Base-by-base conservation (phyloP, 2,797 vertebrate species). In the Sebastes paucispinis region DNA sequence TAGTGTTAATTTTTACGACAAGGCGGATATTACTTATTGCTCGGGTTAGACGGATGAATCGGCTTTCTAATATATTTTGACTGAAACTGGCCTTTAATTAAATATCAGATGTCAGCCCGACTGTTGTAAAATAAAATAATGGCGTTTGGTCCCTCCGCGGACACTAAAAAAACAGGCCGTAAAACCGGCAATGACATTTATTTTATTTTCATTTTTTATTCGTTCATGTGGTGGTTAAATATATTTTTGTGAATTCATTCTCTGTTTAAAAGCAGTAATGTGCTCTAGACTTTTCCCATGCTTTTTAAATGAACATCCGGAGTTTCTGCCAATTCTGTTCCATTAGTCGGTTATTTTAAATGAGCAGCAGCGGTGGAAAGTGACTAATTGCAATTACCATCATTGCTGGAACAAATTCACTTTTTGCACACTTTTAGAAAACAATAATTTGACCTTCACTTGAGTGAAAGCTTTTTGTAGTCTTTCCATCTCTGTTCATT, bases 31-130 rank as follows among this genome's bases (percentile, higher is more conserved):
- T 69, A 83, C 70, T 80, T 70, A 82, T 77, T 29, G 74, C 81
- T 18, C 5, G 24, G 43, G 70, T 68, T 64, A 60, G 71, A 78
- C 71, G 29, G 69, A 87, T 80, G 88, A 83, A 87, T 90, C 75
- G 67, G 47, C 60, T 13, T 10, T 25, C 58, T 82, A 78, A 88
- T 81, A 80, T 69, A 75, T 87, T 76, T 18, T 71, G 80, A 81
- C 76, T 73, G 63, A 76, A 70, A 43, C 72, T 62, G 83, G 68
- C 87, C 73, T 85, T 85, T 87, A 85, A 92, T 89, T 82, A 87
- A 90, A 85, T 87, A 88, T 82, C 83, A 86, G 75, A 73, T 75
- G 72, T 88, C 81, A 81, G 69, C n/a, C 64, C 63, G 73, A 59
- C 79, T 22, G 59, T 73, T 68, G 32, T 73, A 77, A 81, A 82